Conservation (phyloP, 2,888 invertebrate genomes). For the Philonicus albiceps region DNA sequence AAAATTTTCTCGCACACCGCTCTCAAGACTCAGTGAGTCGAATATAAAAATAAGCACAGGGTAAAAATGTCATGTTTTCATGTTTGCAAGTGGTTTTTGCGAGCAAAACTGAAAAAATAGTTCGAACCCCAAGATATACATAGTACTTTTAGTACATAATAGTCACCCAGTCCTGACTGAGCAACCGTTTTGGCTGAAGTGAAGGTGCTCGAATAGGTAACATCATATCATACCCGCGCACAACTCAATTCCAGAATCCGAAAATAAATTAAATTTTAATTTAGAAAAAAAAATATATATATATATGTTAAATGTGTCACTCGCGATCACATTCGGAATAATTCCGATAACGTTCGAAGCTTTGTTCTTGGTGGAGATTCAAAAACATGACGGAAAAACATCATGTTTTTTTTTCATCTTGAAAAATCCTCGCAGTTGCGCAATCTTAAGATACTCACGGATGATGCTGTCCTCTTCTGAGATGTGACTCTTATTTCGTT, state of each 20-base stretch:
- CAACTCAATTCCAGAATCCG: neutral
- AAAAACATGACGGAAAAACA: constrained; percentile 26
- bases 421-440: neutral
- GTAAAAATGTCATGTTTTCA: constrained; percentile 39
- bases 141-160: neutral
- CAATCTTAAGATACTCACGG: neutral
- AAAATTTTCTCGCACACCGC: neutral
- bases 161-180: neutral
- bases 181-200: neutral
- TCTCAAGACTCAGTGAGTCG: neutral
- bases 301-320: neutral
- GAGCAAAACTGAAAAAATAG: neutral
- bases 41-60: constrained; percentile 28
- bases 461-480: neutral
- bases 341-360: neutral
- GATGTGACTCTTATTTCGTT: neutral
- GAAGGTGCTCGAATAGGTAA: neutral
- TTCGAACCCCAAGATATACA: neutral
- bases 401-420: constrained; percentile 19
- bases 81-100: constrained; percentile 36
- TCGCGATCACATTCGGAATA: neutral
- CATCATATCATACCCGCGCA: neutral
- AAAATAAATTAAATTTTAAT: neutral
- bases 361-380: neutral
- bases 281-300: constrained; percentile 3